phyloP scores from a whole-genome alignment of 2,797 vertebrate genomes.

The Pitangus sulphuratus region DNA sequence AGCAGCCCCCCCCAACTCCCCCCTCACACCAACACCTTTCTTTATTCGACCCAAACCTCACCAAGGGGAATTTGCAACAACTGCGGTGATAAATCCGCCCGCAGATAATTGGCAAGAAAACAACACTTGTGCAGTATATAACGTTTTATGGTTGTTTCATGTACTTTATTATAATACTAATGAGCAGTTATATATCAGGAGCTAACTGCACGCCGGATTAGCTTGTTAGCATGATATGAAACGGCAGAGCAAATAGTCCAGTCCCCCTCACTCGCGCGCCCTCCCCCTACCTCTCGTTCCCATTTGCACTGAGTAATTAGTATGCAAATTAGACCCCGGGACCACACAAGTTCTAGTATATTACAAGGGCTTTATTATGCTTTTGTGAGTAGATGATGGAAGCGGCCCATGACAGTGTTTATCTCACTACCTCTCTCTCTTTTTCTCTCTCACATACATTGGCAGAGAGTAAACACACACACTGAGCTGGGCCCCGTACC shows the following conservation, averaged over 20 bases:
- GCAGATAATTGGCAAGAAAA: conserved; percentile 99
- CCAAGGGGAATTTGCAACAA: conserved; percentile 89
- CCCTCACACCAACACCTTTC: conserved; percentile 83
- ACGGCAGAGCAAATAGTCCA: conserved; percentile 86
- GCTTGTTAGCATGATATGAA: conserved; percentile 99
- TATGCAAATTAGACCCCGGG: conserved; percentile 99
- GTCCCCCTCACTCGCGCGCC: conserved; percentile 71
- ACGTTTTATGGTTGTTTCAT: conserved; percentile 99
- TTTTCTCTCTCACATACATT: conserved; percentile 49
- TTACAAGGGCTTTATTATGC: conserved; percentile 99
- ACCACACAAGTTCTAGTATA: conserved; percentile 99
- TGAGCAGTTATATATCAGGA: conserved; percentile 94
- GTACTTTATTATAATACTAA: conserved; percentile 99
- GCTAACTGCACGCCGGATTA: conserved; percentile 90
- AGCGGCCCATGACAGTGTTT: conserved; percentile 86
- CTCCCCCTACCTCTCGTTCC: conserved; percentile 87
- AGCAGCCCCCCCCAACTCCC: conserved; percentile 72
- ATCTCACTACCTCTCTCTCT: conserved; percentile 80
- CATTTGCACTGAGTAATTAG: conserved; percentile 99
- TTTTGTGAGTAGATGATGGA: conserved; percentile 89
- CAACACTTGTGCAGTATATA: conserved; percentile 99
- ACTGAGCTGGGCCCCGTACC: conserved; percentile 45
- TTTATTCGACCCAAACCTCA: conserved; percentile 86
- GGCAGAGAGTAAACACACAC: conserved; percentile 74
- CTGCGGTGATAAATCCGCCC: conserved; percentile 93